Conservation (phyloP, 2,888 invertebrate genomes). For the Parnassius mnemosyne region DNA sequence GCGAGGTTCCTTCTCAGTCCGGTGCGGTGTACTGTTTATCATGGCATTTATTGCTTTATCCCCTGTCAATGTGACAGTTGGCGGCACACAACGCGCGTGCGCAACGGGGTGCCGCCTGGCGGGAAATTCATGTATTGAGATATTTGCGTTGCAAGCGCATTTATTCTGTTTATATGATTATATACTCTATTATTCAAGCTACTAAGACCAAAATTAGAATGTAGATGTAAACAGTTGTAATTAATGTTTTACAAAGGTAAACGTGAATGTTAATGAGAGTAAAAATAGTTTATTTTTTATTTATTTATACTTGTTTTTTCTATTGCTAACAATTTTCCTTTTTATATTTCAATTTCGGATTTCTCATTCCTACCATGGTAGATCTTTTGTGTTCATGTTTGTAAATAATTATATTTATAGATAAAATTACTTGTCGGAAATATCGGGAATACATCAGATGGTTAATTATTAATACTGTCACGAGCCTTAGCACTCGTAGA, state of each 20-base stretch:
- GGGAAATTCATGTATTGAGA: conserved; percentile 31
- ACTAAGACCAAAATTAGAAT: conserved; percentile 5
- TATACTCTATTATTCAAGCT: neutral
- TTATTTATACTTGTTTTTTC: no score
- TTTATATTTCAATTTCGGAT: no score
- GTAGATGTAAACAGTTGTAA: neutral
- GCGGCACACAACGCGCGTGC: conserved; percentile 41
- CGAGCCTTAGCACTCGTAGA: no score
- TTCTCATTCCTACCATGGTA: no score
- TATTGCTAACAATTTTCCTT: no score
- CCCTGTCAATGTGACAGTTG: conserved; percentile 41
- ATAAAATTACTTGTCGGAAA: no score
- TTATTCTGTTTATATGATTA: conserved; percentile 5
- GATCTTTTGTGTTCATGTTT: no score
- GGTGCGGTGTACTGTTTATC: conserved; percentile 43
- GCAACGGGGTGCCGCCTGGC: conserved; percentile 41
- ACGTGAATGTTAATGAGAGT: no score
- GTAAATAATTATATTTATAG: no score
- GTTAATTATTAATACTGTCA: no score
- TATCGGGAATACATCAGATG: no score
- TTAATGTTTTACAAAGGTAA: neutral
- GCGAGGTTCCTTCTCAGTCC: conserved; percentile 46
- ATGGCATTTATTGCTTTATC: conserved; percentile 46
- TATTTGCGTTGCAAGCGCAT: conserved; percentile 23
- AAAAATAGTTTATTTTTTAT: no score